phyloP scores from a whole-genome alignment of 2,797 vertebrate species.

The Pseudomugil gertrudae region DNA sequence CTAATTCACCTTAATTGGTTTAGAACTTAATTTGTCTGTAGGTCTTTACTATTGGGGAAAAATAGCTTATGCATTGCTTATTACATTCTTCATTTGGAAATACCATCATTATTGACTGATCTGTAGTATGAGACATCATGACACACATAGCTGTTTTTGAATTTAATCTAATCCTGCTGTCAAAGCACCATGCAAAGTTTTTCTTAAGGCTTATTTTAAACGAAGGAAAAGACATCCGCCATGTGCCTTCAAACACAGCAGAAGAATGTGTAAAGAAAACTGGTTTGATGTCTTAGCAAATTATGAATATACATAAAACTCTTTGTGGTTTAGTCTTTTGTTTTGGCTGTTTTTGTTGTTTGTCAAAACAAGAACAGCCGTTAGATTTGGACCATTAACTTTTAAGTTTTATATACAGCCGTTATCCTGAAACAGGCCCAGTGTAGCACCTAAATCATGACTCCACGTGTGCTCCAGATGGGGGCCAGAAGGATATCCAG shows the following conservation, averaged over 20 bases:
- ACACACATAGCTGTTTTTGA: too few species aligned
- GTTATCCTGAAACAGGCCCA: neutral
- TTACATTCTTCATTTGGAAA: too few species aligned
- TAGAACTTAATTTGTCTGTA: neutral
- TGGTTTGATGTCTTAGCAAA: neutral
- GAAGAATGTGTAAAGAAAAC: neutral
- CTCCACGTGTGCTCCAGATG: neutral
- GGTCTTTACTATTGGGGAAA: neutral
- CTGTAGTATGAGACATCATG: too few species aligned
- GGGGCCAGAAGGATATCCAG: neutral
- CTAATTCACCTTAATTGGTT: too few species aligned
- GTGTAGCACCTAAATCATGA: neutral
- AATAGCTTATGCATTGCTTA: neutral
- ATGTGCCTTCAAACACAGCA: neutral
- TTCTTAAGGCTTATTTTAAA: too few species aligned
- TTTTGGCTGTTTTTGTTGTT: too few species aligned
- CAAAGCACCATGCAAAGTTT: too few species aligned
- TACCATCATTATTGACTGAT: too few species aligned
- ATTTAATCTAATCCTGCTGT: too few species aligned
- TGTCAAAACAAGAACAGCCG: too few species aligned
- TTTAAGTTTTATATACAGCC: conserved; percentile 4
- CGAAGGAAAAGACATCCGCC: too few species aligned
- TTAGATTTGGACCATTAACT: conserved; percentile 1
- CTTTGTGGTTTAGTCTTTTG: neutral
- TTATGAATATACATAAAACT: neutral